Evolutionary conservation across 1,140 invertebrate species (phyloP), one percentile per base, ranked within the genome.

Genomic region (Gyrodactylus bullatarudis): DNA sequence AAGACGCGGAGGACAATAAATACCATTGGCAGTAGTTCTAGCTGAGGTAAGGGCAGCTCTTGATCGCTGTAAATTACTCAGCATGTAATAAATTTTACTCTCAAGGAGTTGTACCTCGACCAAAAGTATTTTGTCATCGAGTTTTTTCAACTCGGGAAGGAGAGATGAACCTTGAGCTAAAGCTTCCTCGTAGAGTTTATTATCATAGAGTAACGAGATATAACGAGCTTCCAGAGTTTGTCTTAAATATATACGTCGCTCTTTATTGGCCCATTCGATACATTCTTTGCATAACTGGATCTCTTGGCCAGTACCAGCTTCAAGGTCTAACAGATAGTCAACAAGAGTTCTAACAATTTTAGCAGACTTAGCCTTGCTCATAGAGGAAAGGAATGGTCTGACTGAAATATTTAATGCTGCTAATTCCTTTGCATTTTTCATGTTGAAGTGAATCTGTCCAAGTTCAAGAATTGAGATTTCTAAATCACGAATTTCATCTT

Each of bases 231-330:
- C 91, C 75, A 99, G 81, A 8, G 90, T 90, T 81, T 99, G 95
- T 77, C 95, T 84, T 23, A 99, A 82, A 81, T 97, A 99, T 22
- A 90, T 96, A 76, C 94, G 85, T 75, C 91, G 88, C 79, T 99
- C 93, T 79, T 91, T 87, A 80, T 94, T 93, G 22, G 95, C 92
- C 94, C 94, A 98, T 83, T 94, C 89, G 83, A 99, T 99, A 82
- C 92, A 97, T 82, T 99, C 93, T 83, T 91, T 88, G 76, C 84
- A 85, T 68, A 85, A 76, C 23, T 83, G 79, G 76, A 85, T 81
- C 78, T 85, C 91, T 74, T 89, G 88, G 26, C 90, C 91, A 76
- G 89, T 92, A 27, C 86, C 87, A 75, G 88, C 89, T 81, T 95
- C 91, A 80, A 98, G 86, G 81, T 96, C 92, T 69, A 99, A 82